Conservation (phyloP, 2,797 vertebrate species). For the Amphiprion clarkii region DNA sequence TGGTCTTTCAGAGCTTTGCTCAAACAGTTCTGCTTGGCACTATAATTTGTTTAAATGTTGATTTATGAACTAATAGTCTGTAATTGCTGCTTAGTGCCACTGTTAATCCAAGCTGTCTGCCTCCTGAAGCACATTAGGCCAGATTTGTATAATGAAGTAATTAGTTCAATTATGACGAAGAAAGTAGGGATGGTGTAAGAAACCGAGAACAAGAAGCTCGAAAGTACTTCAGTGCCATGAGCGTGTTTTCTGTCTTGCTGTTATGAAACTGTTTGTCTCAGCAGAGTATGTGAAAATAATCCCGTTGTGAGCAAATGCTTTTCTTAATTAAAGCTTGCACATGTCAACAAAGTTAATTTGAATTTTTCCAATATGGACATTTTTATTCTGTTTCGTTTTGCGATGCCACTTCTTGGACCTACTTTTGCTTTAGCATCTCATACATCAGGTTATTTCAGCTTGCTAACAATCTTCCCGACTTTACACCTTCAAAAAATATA, state of each 20-base stretch:
- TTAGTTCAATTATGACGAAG: slow-evolving; percentile 82
- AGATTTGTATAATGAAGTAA: slow-evolving; percentile 87
- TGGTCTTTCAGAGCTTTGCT: slow-evolving; percentile 52
- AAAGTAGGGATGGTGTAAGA: slow-evolving; percentile 66
- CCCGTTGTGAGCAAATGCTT: slow-evolving; percentile 30
- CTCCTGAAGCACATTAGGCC: slow-evolving; percentile 83
- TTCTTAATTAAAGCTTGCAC: slow-evolving; percentile 44
- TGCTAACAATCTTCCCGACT: slow-evolving; percentile 34
- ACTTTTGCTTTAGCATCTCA: slow-evolving; percentile 13
- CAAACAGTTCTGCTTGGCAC: slow-evolving; percentile 43
- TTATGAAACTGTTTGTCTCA: slow-evolving; percentile 46
- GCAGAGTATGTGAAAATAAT: slow-evolving; percentile 33
- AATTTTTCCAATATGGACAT: slow-evolving; percentile 14
- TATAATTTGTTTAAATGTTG: slow-evolving; percentile 85
- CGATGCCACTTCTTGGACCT: slow-evolving; percentile 3
- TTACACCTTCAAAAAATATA: slow-evolving; percentile 38
- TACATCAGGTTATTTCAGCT: slow-evolving; percentile 31
- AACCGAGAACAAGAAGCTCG: slow-evolving; percentile 48
- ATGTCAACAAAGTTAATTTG: slow-evolving; percentile 41
- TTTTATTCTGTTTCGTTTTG: slow-evolving; percentile 21
- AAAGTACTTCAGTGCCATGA: slow-evolving; percentile 35
- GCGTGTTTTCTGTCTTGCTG: slow-evolving; percentile 27
- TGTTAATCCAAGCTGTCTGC: slow-evolving; percentile 83
- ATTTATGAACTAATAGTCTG: slow-evolving; percentile 86
- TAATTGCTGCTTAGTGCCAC: slow-evolving; percentile 84